Conservation (phyloP, 2,797 vertebrate species). For the Fringilla coelebs region DNA sequence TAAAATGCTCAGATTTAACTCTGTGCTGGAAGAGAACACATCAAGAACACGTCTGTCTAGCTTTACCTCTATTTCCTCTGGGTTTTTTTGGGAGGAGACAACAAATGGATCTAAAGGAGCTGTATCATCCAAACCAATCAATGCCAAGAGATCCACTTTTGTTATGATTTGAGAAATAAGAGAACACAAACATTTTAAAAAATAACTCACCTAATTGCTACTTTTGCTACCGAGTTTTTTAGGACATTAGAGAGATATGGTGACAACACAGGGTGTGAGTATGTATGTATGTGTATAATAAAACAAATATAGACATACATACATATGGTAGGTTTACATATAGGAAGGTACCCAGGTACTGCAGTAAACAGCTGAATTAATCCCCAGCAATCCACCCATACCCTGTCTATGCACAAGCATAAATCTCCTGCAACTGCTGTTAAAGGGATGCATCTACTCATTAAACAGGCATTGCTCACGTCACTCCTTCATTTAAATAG, state of each 20-base stretch:
- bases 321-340: neutral
- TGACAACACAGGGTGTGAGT: neutral
- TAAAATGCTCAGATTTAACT: neutral
- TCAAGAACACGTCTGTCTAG: neutral
- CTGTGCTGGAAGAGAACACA: conserved; percentile 6
- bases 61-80: conserved; percentile 50
- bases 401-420: neutral
- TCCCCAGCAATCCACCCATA: neutral
- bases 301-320: conserved; percentile 29
- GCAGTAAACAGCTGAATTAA: neutral
- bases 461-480: neutral
- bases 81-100: neutral
- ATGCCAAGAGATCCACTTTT: neutral
- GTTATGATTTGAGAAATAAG: neutral
- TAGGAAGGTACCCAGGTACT: neutral
- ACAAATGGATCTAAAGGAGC: neutral
- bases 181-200: neutral
- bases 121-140: neutral
- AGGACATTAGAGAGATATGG: neutral
- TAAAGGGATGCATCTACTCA: neutral
- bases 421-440: neutral
- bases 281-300: conserved; percentile 36
- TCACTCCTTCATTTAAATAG: neutral
- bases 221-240: conserved; percentile 6
- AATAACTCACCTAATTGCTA: conserved; percentile 28